phyloP scores from a whole-genome alignment of 2,113 vertebrate genomes.

The Mormyrus iriodes region DNA sequence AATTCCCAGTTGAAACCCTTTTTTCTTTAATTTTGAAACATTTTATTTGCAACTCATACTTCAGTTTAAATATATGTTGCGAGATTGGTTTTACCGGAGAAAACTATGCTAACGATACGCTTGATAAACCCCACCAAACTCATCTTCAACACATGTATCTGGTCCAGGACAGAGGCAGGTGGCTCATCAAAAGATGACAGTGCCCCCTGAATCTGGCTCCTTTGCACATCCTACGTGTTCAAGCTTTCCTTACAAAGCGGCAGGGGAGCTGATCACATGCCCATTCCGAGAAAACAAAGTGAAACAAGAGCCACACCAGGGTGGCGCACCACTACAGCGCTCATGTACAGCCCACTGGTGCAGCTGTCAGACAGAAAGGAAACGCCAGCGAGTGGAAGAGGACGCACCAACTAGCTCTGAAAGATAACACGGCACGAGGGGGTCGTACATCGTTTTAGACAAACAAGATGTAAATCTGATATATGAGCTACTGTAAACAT shows the following conservation, averaged over 20 bases:
- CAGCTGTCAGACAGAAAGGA: conserved; percentile 1
- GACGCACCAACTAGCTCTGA: neutral
- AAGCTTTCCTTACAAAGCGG: neutral
- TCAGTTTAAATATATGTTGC: neutral
- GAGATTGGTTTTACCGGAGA: neutral
- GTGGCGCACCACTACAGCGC: neutral
- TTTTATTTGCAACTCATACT: neutral
- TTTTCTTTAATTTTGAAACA: neutral
- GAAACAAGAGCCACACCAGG: neutral
- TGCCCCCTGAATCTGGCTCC: neutral
- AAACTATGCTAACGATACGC: neutral
- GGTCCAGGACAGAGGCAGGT: neutral
- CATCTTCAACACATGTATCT: neutral
- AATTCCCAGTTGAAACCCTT: neutral
- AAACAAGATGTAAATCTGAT: conserved; percentile 4
- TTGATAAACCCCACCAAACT: neutral
- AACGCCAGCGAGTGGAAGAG: neutral
- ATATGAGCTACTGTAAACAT: neutral
- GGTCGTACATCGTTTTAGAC: neutral
- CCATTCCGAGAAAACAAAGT: neutral
- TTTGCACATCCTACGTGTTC: neutral
- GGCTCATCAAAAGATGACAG: neutral
- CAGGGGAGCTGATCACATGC: neutral
- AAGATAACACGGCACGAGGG: neutral
- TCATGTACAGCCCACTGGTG: neutral